Base-by-base conservation (phyloP, 2,113 vertebrate genomes). In the Antigone vipio region DNA sequence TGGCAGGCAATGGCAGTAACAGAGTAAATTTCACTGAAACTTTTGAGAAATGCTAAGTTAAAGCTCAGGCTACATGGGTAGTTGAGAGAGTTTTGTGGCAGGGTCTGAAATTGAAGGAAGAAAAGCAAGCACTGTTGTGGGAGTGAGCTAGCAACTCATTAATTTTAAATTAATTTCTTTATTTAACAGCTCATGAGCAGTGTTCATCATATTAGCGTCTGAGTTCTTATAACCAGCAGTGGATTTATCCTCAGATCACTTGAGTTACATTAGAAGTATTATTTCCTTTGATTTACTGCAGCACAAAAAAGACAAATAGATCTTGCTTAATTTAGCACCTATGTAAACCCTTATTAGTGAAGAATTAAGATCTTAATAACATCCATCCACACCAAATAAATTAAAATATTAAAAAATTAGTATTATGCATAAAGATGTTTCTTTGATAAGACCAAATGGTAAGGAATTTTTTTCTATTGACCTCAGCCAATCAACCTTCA, bases 241-340 rank as follows among this genome's bases (percentile, higher is more conserved):
- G 6, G 38, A 92, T 95, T 92, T 97, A 83, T 84, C 56, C n/a
- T 92, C 45, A 86, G 22, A 85, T 73, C 59, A 86, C 81, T 67
- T 66, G 49, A 88, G 58, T 86, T 77, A 49, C 12, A 38, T 80
- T 56, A 53, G 63, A 60, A 88, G 38, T n/a, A 64, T 72, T 72
- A 60, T 83, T 80, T 74, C 30, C 34, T 89, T 69, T 73, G 44
- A 87, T 84, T 91, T 91, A 91, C 15, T 14, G 63, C 42, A 30
- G 8, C 9, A 84, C 27, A 49, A 77, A 93, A 69, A 64, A 58
- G 19, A 21, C 24, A 53, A 32, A 16, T 12, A 81, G 27, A 8
- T 35, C 11, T 94, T 74, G 24, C 50, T 77, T 91, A 71, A 79
- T 76, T 77, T 69, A 69, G 5, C 35, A 88, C 15, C 24, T 35